A percentile compares a stretch with the other conserved stretches of the same genome.
Conservation (phyloP, 2,113 vertebrate species). For the Poeciliopsis turrubarensis region DNA sequence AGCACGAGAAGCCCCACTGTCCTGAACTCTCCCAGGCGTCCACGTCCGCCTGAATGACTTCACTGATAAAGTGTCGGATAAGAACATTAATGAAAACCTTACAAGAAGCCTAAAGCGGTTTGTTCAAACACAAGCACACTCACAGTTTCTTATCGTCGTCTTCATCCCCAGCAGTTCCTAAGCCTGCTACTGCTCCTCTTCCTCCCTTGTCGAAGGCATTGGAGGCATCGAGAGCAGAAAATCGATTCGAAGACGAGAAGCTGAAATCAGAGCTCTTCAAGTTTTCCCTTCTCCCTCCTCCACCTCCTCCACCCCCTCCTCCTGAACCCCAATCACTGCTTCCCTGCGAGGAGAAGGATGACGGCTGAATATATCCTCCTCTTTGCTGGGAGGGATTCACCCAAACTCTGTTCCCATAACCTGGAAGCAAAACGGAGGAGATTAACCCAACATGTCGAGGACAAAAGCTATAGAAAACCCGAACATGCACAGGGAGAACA, state of each 20-base stretch:
- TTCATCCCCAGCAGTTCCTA: conserved; percentile 69
- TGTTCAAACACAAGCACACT: conserved; percentile 60
- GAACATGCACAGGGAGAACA: too few species aligned
- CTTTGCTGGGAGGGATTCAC: conserved; percentile 81
- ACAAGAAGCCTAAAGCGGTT: neutral
- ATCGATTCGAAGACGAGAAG: conserved; percentile 83
- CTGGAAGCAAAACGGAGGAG: conserved; percentile 42
- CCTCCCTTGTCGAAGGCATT: conserved; percentile 61
- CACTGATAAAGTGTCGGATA: conserved; percentile 71
- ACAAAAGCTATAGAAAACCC: too few species aligned
- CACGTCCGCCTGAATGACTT: conserved; percentile 87
- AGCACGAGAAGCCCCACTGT: conserved; percentile 92
- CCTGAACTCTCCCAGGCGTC: conserved; percentile 89
- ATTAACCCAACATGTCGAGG: too few species aligned
- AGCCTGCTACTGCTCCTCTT: conserved; percentile 52
- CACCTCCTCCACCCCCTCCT: conserved; percentile 65
- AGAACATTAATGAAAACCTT: neutral
- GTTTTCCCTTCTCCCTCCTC: conserved; percentile 67
- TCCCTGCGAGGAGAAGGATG: conserved; percentile 80
- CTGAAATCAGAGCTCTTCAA: conserved; percentile 64
- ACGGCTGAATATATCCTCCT: conserved; percentile 82
- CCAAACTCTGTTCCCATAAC: conserved; percentile 81
- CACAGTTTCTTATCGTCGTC: conserved; percentile 86
- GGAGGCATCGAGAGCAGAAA: conserved; percentile 66
- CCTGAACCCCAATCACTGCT: conserved; percentile 55